Conservation (phyloP, 1,140 invertebrate species). For the Chrysomallon squamiferum region DNA sequence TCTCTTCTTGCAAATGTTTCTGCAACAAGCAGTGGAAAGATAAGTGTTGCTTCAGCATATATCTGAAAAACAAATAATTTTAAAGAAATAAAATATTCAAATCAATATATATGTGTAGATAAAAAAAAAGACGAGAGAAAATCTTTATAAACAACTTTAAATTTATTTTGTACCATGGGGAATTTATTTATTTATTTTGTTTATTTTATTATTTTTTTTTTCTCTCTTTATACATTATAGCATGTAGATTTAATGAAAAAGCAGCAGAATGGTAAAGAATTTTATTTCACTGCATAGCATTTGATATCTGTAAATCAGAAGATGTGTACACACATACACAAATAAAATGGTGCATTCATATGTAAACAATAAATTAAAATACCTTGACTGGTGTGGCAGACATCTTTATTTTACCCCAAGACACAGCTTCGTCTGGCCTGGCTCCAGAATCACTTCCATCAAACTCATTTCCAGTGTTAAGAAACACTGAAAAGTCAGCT, state of each 20-base stretch:
- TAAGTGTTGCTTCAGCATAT: slow-evolving; percentile 92
- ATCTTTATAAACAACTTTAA: background rate
- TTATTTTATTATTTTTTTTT: too few relatives aligned
- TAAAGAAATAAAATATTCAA: background rate
- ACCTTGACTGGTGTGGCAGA: slow-evolving; percentile 92
- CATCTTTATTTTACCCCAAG: slow-evolving; percentile 96
- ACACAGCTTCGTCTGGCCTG: slow-evolving; percentile 95
- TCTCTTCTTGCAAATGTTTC: slow-evolving; percentile 86
- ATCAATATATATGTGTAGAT: background rate
- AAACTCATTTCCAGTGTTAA: slow-evolving; percentile 98
- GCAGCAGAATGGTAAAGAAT: too few relatives aligned
- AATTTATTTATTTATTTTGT: background rate
- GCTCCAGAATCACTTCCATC: slow-evolving; percentile 99
- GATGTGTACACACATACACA: too few relatives aligned
- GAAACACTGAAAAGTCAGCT: slow-evolving; percentile 94
- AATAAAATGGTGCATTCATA: too few relatives aligned
- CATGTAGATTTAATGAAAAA: too few relatives aligned
- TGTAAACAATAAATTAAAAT: slow-evolving; percentile 19
- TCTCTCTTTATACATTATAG: too few relatives aligned
- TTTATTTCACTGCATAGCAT: too few relatives aligned
- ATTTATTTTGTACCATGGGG: too few relatives aligned
- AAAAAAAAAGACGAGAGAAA: background rate
- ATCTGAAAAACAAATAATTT: slow-evolving; percentile 66
- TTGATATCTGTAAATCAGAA: too few relatives aligned
- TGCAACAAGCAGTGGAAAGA: slow-evolving; percentile 93